These are phyloP conservation scores for Eupithecia centaureata DNA, from an alignment of 2,888 invertebrate species.

Conservation along the genomic window DNA sequence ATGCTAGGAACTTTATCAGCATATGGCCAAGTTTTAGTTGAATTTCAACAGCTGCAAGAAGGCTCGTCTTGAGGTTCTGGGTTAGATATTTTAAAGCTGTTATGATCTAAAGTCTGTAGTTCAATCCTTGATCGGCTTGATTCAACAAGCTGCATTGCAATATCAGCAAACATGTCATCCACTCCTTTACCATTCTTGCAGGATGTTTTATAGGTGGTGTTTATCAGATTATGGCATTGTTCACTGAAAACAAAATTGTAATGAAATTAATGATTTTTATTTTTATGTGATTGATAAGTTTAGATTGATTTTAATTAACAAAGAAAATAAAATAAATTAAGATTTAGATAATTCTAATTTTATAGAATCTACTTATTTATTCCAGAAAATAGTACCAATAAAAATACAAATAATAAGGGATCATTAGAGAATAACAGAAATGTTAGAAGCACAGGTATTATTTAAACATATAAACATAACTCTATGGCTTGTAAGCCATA, in stretches of 20 bases:
- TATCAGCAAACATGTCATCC: slow-evolving; percentile 95
- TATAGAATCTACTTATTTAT: no score
- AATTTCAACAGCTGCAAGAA: slow-evolving; percentile 72
- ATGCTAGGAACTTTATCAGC: background rate
- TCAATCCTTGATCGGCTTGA: slow-evolving; percentile 93
- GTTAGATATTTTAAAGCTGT: slow-evolving; percentile 89
- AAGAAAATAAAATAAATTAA: no score
- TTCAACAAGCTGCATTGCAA: slow-evolving; percentile 91
- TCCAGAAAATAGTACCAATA: no score
- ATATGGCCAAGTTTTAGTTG: slow-evolving; percentile 5
- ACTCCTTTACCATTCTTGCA: slow-evolving; percentile 94
- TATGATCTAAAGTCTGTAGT: slow-evolving; percentile 90
- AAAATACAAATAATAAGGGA: no score
- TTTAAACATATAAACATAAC: no score
- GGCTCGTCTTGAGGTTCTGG: slow-evolving; percentile 84
- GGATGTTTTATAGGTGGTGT: slow-evolving; percentile 94
- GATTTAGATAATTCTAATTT: no score
- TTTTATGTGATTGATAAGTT: no score
- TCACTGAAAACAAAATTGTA: slow-evolving; percentile 85
- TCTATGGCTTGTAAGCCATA: no score
- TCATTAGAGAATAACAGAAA: no score
- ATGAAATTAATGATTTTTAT: no score
- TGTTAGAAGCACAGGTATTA: no score
- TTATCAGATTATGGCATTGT: slow-evolving; percentile 95
- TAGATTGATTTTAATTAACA: no score